A percentile compares a stretch with the other conserved stretches of the same genome.
These are phyloP conservation scores for Eupithecia abbreviata DNA, from an alignment of 2,888 invertebrate genomes.

Conservation along the genomic window DNA sequence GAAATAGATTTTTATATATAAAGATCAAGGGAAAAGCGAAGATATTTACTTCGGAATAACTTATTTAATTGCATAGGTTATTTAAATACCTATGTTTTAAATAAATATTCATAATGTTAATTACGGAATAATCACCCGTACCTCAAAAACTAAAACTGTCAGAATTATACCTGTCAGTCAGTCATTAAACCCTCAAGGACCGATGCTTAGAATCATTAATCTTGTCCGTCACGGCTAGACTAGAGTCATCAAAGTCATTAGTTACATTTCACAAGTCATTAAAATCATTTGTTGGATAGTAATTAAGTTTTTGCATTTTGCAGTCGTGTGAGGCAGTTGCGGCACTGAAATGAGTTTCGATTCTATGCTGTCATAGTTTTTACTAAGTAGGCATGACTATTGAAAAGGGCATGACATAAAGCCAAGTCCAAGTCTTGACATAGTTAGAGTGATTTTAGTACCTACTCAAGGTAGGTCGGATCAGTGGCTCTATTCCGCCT, in stretches of 20 bases:
- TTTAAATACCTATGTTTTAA: not conserved
- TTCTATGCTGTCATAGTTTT: constrained; percentile 2
- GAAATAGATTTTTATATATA: too few species aligned
- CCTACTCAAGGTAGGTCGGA: too few species aligned
- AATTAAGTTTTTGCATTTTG: constrained; percentile 39
- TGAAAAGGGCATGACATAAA: not conserved
- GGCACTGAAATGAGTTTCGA: constrained; percentile 18
- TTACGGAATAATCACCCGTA: not conserved
- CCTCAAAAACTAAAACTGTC: constrained; percentile 12
- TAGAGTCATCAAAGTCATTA: constrained; percentile 36
- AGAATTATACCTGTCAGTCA: constrained; percentile 28
- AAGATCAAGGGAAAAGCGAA: too few species aligned
- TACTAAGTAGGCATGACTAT: not conserved
- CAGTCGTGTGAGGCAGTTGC: constrained; percentile 34
- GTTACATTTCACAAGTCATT: constrained; percentile 38
- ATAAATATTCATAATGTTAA: not conserved
- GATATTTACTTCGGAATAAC: not conserved
- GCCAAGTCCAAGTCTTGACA: not conserved
- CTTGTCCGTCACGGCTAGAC: constrained; percentile 38
- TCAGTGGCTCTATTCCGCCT: too few species aligned
- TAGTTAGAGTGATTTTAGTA: not conserved
- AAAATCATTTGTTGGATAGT: constrained; percentile 37
- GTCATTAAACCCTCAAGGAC: constrained; percentile 33
- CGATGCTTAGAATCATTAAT: constrained; percentile 27
- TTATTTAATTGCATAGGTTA: not conserved